phyloP scores from a whole-genome alignment of 2,797 vertebrate species.

The Pseudocheirus occidentalis region DNA sequence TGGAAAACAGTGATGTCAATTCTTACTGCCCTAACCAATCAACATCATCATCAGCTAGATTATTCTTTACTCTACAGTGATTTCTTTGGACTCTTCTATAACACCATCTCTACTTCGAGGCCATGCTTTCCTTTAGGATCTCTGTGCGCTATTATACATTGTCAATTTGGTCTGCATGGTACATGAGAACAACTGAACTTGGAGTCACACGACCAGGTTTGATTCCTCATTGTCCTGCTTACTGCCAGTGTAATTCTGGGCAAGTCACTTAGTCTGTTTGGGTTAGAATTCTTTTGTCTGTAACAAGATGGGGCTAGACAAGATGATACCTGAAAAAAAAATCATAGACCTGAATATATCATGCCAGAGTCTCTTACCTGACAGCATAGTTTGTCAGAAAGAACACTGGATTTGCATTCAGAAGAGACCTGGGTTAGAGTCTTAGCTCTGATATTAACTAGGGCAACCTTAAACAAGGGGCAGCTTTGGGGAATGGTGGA shows the following conservation, averaged over 20 bases:
- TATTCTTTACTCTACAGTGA: background rate
- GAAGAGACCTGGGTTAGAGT: background rate
- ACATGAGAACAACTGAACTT: background rate
- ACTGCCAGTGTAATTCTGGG: background rate
- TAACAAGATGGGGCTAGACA: background rate
- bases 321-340: background rate
- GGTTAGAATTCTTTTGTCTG: background rate
- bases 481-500: background rate
- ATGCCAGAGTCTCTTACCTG: background rate
- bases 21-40: background rate
- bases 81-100: background rate
- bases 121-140: background rate
- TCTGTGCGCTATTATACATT: too few species aligned
- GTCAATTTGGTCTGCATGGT: background rate
- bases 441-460: background rate
- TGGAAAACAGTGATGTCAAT: background rate
- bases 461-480: background rate
- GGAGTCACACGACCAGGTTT: background rate
- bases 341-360: background rate
- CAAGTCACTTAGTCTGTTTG: background rate
- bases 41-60: background rate
- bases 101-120: background rate
- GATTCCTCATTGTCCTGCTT: background rate
- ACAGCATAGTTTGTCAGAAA: background rate
- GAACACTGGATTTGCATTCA: background rate